These are phyloP conservation scores for Tipula lateralis DNA, from an alignment of 2,888 invertebrate species.

Conservation along the genomic window DNA sequence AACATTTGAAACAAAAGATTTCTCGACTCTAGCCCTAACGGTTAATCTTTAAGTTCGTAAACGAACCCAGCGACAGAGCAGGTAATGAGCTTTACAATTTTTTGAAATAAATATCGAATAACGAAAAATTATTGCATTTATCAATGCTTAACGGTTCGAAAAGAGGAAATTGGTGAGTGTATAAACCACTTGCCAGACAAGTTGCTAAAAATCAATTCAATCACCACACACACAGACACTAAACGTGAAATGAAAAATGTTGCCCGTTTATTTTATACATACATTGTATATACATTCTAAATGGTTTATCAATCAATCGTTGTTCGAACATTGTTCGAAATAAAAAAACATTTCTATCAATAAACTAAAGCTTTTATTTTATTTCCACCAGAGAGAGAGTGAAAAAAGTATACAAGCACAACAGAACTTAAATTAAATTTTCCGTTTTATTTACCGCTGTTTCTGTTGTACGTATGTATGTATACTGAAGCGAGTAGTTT, in stretches of 20 bases:
- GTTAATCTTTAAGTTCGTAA: too few relatives aligned
- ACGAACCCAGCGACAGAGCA: too few relatives aligned
- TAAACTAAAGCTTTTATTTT: constrained; percentile 3
- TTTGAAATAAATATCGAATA: too few relatives aligned
- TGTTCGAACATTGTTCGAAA: not conserved
- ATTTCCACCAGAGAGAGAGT: not conserved
- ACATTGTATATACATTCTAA: not conserved
- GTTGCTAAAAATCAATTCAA: not conserved
- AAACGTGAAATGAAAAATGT: constrained; percentile 4
- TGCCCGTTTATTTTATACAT: not conserved
- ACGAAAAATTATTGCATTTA: too few relatives aligned
- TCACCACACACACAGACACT: too few relatives aligned
- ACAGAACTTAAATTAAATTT: constrained; percentile 9
- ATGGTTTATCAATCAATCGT: constrained; percentile 15
- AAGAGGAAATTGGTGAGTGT: not conserved
- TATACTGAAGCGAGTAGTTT: not conserved
- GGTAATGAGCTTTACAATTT: too few relatives aligned
- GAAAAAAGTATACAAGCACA: not conserved
- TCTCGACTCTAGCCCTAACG: too few relatives aligned
- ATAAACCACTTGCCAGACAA: not conserved
- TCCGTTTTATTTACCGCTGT: not conserved
- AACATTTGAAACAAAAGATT: too few relatives aligned
- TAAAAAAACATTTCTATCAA: not conserved
- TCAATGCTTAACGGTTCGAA: too few relatives aligned
- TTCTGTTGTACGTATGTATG: not conserved